These are phyloP conservation scores for Aporrectodea caliginosa DNA, from an alignment of 1,140 invertebrate genomes.

Conservation along the genomic window DNA sequence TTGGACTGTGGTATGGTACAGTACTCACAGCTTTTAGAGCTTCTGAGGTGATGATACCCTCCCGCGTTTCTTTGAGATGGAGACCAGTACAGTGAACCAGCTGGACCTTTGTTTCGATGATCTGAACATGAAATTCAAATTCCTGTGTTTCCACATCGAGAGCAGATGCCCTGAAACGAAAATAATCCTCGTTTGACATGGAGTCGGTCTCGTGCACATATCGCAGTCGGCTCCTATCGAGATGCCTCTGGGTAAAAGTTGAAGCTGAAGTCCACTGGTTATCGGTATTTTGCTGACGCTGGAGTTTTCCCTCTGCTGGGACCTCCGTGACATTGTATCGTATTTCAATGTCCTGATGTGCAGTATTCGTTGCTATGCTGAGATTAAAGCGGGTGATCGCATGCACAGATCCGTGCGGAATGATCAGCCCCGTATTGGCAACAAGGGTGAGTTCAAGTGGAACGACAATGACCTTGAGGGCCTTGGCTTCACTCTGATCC, in stretches of 20 bases:
- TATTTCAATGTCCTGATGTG: conserved; percentile 73
- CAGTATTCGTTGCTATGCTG: conserved; percentile 62
- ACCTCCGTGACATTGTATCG: conserved; percentile 56
- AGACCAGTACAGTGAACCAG: conserved; percentile 56
- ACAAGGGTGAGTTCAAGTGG: conserved; percentile 71
- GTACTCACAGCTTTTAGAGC: conserved; percentile 65
- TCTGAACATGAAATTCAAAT: conserved; percentile 78
- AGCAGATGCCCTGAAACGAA: conserved; percentile 72
- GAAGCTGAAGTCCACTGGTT: conserved; percentile 69
- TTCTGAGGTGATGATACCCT: conserved; percentile 67
- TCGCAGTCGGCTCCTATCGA: conserved; percentile 60
- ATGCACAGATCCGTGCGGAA: conserved; percentile 68
- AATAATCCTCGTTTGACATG: conserved; percentile 65
- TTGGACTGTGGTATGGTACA: conserved; percentile 47
- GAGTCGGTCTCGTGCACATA: conserved; percentile 57
- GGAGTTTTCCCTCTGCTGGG: conserved; percentile 56
- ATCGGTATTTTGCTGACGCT: conserved; percentile 50
- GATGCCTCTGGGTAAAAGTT: conserved; percentile 75
- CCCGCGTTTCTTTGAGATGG: conserved; percentile 64
- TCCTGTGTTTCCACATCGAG: conserved; percentile 62
- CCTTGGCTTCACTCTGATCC: conserved; percentile 72
- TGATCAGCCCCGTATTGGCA: conserved; percentile 62
- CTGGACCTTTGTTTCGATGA: conserved; percentile 68
- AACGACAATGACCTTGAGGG: conserved; percentile 77
- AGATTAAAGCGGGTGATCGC: conserved; percentile 12